These are phyloP conservation scores for Drosophila obscura DNA, from an alignment of 1,140 invertebrate species.

Conservation along the genomic window DNA sequence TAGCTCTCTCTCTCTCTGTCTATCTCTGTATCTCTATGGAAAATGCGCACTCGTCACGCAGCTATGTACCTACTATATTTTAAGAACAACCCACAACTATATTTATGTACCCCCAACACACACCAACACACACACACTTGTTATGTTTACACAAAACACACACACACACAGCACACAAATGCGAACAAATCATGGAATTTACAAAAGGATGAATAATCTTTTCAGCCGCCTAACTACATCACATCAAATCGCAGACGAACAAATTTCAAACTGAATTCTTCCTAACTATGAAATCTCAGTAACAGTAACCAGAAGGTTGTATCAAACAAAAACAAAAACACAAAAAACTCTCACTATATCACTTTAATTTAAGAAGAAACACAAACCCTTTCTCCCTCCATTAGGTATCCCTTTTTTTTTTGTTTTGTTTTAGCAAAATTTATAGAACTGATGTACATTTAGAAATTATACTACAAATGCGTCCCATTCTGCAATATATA, in stretches of 20 bases:
- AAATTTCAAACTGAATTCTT: conserved; percentile 50
- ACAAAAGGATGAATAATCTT: conserved; percentile 8
- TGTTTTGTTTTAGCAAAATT: conserved; percentile 61
- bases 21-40: background rate
- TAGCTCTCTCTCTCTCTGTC: conserved; percentile 35
- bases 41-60: conserved; percentile 48
- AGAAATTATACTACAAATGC: conserved; percentile 38
- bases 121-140: conserved; percentile 46
- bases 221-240: too few species aligned
- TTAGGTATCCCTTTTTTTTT: conserved; percentile 25
- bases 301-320: conserved; percentile 70
- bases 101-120: conserved; percentile 38
- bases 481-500: conserved; percentile 72
- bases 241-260: conserved; percentile 38
- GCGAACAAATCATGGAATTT: background rate
- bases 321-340: conserved; percentile 29
- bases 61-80: conserved; percentile 73
- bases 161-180: conserved; percentile 23
- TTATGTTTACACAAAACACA: conserved; percentile 75
- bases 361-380: conserved; percentile 54
- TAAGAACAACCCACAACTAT: conserved; percentile 57
- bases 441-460: conserved; percentile 72
- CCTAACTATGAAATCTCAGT: conserved; percentile 35
- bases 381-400: conserved; percentile 18
- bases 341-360: conserved; percentile 53